Evolutionary conservation across 2,797 vertebrate genomes (phyloP).

Genomic region (Clarias laeviceps): DNA sequence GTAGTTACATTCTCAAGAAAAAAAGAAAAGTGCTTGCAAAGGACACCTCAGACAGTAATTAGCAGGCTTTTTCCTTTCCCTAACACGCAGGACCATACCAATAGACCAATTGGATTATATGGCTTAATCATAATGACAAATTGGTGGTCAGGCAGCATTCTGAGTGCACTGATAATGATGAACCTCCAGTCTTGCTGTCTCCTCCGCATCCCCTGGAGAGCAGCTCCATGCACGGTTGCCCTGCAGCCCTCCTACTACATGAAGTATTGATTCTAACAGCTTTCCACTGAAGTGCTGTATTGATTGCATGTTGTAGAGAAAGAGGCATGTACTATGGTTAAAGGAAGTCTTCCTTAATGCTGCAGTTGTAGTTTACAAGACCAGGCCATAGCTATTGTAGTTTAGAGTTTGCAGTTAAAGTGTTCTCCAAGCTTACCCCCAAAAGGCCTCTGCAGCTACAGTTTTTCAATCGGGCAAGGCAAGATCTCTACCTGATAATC

Average conservation of each 20-base stretch:
- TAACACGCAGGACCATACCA: neutral
- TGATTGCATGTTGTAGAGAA: constrained; percentile 61
- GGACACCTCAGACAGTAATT: constrained; percentile 40
- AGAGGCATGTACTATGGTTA: constrained; percentile 62
- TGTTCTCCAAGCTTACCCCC: neutral
- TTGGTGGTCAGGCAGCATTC: constrained; percentile 28
- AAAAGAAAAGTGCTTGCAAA: constrained; percentile 18
- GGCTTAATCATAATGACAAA: constrained; percentile 30
- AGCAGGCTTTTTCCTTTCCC: neutral
- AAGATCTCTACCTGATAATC: neutral
- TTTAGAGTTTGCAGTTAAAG: neutral
- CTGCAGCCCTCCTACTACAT: constrained; percentile 53
- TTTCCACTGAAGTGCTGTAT: constrained; percentile 59
- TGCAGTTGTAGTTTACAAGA: constrained; percentile 65
- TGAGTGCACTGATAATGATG: constrained; percentile 43
- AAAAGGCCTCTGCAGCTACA: neutral
- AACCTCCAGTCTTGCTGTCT: constrained; percentile 32
- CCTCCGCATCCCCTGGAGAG: constrained; percentile 40
- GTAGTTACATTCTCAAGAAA: constrained; percentile 1
- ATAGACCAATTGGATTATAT: constrained; percentile 16
- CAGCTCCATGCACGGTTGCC: constrained; percentile 42
- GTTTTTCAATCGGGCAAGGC: neutral
- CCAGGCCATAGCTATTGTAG: constrained; percentile 66
- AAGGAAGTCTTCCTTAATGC: constrained; percentile 67
- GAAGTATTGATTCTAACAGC: constrained; percentile 59